Conservation (phyloP, 2,888 invertebrate genomes). For the Tetrapedia diversipes region DNA sequence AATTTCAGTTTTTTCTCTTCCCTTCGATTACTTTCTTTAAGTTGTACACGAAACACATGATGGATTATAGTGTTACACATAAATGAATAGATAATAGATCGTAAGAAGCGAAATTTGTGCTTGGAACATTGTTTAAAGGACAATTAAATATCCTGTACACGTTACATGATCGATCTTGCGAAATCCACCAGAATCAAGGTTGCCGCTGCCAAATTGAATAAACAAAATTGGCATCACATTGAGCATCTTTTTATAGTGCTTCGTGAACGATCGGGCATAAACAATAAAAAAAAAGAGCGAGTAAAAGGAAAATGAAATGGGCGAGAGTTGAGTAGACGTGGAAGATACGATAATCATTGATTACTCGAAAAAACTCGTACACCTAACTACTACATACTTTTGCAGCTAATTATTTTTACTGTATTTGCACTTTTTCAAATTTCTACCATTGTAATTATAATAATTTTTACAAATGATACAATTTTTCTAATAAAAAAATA, state of each 20-base stretch:
- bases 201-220: not conserved
- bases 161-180: no score
- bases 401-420: conserved; percentile 77
- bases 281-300: not conserved
- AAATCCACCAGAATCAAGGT: no score
- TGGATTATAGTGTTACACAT: not conserved
- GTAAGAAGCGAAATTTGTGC: no score
- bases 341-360: not conserved
- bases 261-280: not conserved
- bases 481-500: conserved; percentile 11
- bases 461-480: no score
- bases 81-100: no score
- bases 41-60: not conserved
- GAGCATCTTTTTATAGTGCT: no score
- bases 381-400: conserved; percentile 81
- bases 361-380: conserved; percentile 67
- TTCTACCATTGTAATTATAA: conserved; percentile 66
- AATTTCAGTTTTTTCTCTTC: no score
- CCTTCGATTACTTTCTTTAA: not conserved
- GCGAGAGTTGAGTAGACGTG: not conserved
- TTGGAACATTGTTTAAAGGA: no score
- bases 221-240: not conserved
- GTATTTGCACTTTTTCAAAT: conserved; percentile 74
- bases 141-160: no score
- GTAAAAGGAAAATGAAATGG: no score